Percentiles rank a stretch among this genome's conserved stretches.
These are phyloP conservation scores for Paramormyrops hopkinsi DNA, from an alignment of 2,797 vertebrate species.

Conservation along the genomic window DNA sequence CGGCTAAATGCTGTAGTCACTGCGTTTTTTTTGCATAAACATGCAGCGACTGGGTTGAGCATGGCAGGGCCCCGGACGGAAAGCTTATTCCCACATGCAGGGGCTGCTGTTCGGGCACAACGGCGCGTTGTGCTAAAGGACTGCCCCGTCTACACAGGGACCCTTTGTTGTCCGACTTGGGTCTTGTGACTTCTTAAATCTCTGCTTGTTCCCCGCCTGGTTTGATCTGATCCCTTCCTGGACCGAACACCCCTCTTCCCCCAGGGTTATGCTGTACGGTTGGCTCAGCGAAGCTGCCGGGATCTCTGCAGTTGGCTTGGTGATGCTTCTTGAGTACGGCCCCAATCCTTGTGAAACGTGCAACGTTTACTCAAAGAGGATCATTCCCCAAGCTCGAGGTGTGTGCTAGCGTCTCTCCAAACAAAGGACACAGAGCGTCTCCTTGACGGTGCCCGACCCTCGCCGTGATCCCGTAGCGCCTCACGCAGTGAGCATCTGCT, in stretches of 20 bases:
- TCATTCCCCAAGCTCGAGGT: background rate
- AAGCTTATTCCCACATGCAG: background rate
- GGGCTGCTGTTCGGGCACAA: background rate
- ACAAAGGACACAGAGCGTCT: background rate
- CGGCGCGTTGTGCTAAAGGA: background rate
- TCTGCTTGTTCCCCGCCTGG: background rate
- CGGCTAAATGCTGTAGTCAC: background rate
- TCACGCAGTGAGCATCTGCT: background rate
- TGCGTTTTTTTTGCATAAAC: background rate
- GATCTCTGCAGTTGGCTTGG: background rate
- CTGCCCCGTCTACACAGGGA: background rate
- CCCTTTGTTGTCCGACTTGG: background rate
- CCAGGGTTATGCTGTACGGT: background rate
- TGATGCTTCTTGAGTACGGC: background rate
- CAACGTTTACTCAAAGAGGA: background rate
- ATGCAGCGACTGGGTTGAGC: background rate
- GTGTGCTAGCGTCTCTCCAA: background rate
- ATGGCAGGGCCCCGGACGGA: background rate
- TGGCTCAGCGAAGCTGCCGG: background rate
- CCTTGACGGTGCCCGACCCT: background rate
- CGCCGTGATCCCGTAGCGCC: background rate
- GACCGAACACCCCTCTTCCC: background rate
- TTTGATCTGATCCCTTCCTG: background rate
- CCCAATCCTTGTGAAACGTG: background rate
- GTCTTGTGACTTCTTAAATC: slow-evolving; percentile 16